Evolutionary conservation across 2,888 invertebrate genomes (phyloP).

Genomic region (Anthophora plumipes): DNA sequence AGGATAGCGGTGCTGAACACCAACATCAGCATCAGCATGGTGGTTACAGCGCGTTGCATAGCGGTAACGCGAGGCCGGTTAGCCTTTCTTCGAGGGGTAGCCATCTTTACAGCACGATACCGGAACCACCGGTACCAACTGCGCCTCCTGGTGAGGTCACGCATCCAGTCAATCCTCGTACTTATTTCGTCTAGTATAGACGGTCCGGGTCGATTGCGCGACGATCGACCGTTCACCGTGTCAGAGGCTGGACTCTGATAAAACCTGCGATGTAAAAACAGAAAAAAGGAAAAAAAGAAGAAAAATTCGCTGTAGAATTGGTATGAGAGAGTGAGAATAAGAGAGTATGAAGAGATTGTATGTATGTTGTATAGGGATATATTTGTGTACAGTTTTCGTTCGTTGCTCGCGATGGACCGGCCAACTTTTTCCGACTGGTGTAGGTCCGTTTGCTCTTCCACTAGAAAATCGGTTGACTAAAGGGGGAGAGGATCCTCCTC

Average conservation of each 20-base stretch:
- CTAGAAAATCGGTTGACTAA: slow-evolving; percentile 45
- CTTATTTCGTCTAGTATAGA: slow-evolving; percentile 81
- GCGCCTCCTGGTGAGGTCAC: slow-evolving; percentile 72
- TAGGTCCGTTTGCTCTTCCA: slow-evolving; percentile 62
- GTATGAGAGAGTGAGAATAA: background rate
- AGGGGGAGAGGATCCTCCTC: slow-evolving; percentile 7
- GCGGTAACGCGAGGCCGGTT: slow-evolving; percentile 76
- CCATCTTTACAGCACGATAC: slow-evolving; percentile 83
- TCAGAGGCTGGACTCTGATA: slow-evolving; percentile 30
- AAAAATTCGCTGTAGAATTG: slow-evolving; percentile 10
- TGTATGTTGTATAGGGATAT: slow-evolving; percentile 14
- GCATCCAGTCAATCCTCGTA: slow-evolving; percentile 82
- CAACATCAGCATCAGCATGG: slow-evolving; percentile 84
- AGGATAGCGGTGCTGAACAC: slow-evolving; percentile 87
- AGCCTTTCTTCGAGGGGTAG: slow-evolving; percentile 82
- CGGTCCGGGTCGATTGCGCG: slow-evolving; percentile 40
- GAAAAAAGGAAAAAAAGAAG: no score
- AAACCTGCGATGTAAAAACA: slow-evolving; percentile 14
- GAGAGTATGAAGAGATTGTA: background rate
- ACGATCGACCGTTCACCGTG: slow-evolving; percentile 44
- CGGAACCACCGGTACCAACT: slow-evolving; percentile 80
- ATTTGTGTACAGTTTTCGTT: slow-evolving; percentile 64
- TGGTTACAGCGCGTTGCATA: slow-evolving; percentile 85
- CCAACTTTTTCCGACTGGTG: slow-evolving; percentile 20
- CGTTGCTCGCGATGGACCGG: slow-evolving; percentile 49